Conservation (phyloP, 2,113 vertebrate genomes). For the Elachura formosa region DNA sequence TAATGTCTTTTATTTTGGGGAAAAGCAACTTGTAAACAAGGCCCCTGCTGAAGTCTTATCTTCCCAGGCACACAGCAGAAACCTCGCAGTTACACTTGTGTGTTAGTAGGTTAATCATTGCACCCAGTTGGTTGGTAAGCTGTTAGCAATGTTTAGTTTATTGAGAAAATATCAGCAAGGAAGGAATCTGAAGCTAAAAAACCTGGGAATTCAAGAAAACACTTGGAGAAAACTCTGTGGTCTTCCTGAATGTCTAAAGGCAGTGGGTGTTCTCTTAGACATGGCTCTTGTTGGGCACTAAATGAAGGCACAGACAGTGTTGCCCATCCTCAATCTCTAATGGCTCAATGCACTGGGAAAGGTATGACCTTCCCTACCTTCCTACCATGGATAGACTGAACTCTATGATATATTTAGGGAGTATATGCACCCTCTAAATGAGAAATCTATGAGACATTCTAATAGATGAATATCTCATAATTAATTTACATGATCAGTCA, state of each 20-base stretch:
- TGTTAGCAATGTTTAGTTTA: not conserved
- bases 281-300: fast-evolving
- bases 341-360: not conserved
- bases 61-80: too few species aligned
- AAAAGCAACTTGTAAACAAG: too few species aligned
- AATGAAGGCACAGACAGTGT: fast-evolving
- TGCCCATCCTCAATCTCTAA: not conserved
- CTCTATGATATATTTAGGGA: not conserved
- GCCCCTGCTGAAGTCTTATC: too few species aligned
- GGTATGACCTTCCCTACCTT: not conserved
- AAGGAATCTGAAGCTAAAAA: not conserved
- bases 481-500: not conserved
- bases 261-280: not conserved
- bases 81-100: too few species aligned
- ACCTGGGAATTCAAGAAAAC: not conserved
- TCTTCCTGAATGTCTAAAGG: not conserved
- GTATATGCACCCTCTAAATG: not conserved
- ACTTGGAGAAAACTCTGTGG: not conserved
- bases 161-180: not conserved
- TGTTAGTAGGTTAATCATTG: not conserved
- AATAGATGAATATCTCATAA: not conserved
- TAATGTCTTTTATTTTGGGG: too few species aligned
- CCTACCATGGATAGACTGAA: not conserved
- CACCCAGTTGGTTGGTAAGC: not conserved
- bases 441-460: not conserved